Conservation (phyloP, 2,888 invertebrate genomes). For the Acleris cristana region DNA sequence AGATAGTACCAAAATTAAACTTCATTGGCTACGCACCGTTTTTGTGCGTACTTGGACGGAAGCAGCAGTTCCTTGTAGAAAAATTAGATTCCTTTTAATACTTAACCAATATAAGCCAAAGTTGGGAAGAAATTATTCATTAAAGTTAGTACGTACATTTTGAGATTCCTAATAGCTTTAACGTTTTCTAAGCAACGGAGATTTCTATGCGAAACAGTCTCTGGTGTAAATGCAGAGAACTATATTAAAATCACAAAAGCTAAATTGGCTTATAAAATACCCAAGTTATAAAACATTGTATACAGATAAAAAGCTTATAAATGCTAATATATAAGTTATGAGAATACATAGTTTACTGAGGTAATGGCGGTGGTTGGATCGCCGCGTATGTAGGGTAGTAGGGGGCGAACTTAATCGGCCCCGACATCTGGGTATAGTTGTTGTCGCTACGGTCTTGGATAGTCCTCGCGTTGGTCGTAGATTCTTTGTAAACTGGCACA, state of each 20-base stretch:
- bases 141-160: not conserved
- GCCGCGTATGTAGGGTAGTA: slow-evolving; percentile 85
- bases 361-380: slow-evolving; percentile 81
- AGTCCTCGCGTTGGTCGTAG: slow-evolving; percentile 83
- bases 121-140: too few species aligned
- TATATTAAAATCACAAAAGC: not conserved
- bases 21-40: not conserved
- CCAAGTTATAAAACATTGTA: slow-evolving; percentile 8
- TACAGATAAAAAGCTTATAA: slow-evolving; percentile 36
- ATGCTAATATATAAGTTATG: slow-evolving; percentile 20
- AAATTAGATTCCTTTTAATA: too few species aligned
- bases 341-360: slow-evolving; percentile 52
- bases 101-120: too few species aligned
- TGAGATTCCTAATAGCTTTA: not conserved
- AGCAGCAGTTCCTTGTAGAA: slow-evolving; percentile 10
- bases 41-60: slow-evolving; percentile 33
- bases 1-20: slow-evolving; percentile 3
- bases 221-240: slow-evolving; percentile 24
- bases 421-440: slow-evolving; percentile 80
- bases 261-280: slow-evolving; percentile 19
- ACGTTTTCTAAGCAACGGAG: slow-evolving; percentile 12
- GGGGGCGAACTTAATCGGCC: slow-evolving; percentile 81
- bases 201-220: slow-evolving; percentile 17
- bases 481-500: slow-evolving; percentile 87
- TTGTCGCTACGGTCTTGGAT: slow-evolving; percentile 86